A percentile compares a stretch with the other conserved stretches of the same genome.
Conservation (phyloP, 2,113 vertebrate genomes). For the Aphelocoma coerulescens region DNA sequence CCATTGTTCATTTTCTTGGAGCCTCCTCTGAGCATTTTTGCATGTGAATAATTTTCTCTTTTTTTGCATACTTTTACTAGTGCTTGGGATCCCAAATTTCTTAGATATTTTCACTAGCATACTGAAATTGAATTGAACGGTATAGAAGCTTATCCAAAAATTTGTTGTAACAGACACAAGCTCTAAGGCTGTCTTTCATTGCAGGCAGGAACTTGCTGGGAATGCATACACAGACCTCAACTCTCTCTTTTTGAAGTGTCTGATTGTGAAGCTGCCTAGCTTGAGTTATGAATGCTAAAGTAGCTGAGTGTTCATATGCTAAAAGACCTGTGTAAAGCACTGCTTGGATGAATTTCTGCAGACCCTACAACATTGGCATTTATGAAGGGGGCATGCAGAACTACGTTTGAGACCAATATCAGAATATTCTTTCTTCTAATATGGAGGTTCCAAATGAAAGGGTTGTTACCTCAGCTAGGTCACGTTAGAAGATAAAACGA, state of each 20-base stretch:
- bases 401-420: neutral
- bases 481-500: neutral
- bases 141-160: neutral
- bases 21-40: neutral
- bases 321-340: neutral
- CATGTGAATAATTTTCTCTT: neutral
- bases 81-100: neutral
- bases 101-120: neutral
- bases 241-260: neutral
- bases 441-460: neutral
- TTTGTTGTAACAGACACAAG: neutral
- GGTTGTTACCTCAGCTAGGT: neutral
- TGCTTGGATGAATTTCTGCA: neutral
- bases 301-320: neutral
- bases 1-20: neutral
- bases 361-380: neutral
- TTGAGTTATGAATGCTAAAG: neutral
- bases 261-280: neutral
- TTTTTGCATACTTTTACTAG: neutral
- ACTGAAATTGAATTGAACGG: neutral
- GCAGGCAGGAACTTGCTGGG: neutral
- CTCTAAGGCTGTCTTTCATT: neutral
- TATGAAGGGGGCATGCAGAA: neutral
- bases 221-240: neutral
- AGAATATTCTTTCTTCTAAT: neutral